Percentiles rank a stretch among this genome's conserved stretches.
Evolutionary conservation across 2,888 invertebrate species (phyloP).

Genomic region (Drosophila pseudotalamancana): DNA sequence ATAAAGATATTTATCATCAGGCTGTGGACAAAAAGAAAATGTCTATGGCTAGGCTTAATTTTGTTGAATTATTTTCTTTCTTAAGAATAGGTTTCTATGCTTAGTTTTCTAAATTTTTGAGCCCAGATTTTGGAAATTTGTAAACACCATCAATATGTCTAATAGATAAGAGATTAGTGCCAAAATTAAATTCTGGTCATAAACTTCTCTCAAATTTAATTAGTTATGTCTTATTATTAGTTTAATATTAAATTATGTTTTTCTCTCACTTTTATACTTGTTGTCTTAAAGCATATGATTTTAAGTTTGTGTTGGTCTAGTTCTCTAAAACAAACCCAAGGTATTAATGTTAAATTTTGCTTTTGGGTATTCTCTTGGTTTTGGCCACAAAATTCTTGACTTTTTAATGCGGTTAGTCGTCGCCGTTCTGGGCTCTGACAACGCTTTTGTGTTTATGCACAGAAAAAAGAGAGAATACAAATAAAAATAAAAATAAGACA

Average conservation of each 20-base stretch:
- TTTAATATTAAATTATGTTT: too few species aligned
- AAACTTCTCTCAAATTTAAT: too few species aligned
- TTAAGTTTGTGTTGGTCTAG: not conserved
- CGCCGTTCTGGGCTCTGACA: too few species aligned
- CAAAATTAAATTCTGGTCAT: too few species aligned
- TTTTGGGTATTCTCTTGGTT: slow-evolving; percentile 18
- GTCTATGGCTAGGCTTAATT: not conserved
- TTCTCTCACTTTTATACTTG: too few species aligned
- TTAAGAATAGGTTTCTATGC: too few species aligned
- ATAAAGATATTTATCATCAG: not conserved
- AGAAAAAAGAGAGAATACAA: not conserved
- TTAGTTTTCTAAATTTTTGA: not conserved
- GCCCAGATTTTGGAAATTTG: too few species aligned
- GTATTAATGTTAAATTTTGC: not conserved
- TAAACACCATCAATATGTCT: too few species aligned
- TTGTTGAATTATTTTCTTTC: not conserved
- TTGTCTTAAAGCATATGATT: not conserved
- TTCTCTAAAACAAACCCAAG: slow-evolving; percentile 5
- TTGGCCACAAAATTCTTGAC: slow-evolving; percentile 47
- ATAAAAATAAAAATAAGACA: slow-evolving; percentile 28
- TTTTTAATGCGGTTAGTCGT: slow-evolving; percentile 61
- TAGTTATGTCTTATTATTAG: too few species aligned
- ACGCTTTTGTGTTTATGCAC: slow-evolving; percentile 18
- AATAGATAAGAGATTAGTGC: too few species aligned
- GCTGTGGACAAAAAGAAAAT: not conserved